These are phyloP conservation scores for Silurus glanis DNA, from an alignment of 2,113 vertebrate species.

Conservation along the genomic window DNA sequence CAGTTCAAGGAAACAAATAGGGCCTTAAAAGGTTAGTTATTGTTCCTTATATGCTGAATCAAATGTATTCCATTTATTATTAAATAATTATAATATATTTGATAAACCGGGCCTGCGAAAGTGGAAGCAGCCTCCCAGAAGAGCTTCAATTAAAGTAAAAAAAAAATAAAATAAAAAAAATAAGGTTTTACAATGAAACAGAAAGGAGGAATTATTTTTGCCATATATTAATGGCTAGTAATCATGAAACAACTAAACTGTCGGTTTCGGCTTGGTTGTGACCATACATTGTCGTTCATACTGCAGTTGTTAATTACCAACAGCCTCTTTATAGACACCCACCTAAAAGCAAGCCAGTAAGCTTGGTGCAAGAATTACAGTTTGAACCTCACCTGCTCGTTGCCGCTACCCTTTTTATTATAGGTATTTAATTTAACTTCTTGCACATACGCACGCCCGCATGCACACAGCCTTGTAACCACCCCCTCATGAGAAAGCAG, in stretches of 20 bases:
- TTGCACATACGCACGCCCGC: constrained; percentile 5
- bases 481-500: constrained; percentile 10
- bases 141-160: not conserved
- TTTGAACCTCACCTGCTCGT: not conserved
- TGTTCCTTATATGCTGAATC: not conserved
- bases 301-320: not conserved
- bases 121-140: not conserved
- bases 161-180: not conserved
- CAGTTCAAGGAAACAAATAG: not conserved
- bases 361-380: not conserved
- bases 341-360: not conserved
- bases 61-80: not conserved
- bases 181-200: not conserved
- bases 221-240: not conserved
- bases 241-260: not conserved
- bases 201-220: not conserved
- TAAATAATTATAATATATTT: not conserved
- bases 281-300: not conserved
- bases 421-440: not conserved
- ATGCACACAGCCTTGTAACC: not conserved
- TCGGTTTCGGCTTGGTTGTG: not conserved
- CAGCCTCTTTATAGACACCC: not conserved
- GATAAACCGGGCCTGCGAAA: not conserved
- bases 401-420: constrained; percentile 11
- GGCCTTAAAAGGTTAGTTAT: not conserved